Base-by-base conservation (phyloP, 2,797 vertebrate genomes). In the Erethizon dorsatum region DNA sequence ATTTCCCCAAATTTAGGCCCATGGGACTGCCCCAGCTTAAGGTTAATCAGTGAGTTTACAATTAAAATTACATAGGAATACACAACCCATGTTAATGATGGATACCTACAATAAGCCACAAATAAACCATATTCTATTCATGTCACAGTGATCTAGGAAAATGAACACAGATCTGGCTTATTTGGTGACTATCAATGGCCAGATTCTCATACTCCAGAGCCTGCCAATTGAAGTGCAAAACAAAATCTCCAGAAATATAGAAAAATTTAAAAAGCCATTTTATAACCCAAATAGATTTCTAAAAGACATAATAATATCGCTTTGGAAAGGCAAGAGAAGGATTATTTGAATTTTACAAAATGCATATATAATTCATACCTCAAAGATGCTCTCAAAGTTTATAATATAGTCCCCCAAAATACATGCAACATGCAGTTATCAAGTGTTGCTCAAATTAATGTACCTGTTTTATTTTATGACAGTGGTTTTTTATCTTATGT, bases 381-480 rank as follows among this genome's bases (percentile, higher is more conserved):
- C 92, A 95, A 97, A 94, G 94, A 91, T 94, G 88, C 95, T 98
- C 97, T 97, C 91, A 83, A 95, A 79, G 93, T 96, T 83, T 98
- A 94, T 97, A 97, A 96, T 97, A 89, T 79, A 50, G 50, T 97
- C 80, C 95, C 93, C 93, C 86, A 95, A 98, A 98, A 97, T 87
- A 91, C 54, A 75, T 90, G 26, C 56, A 94, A 79, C 75, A 96
- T 90, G 84, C 0, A 0, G 57, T 90, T 95, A 85, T 31, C 93
- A 87, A 87, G 96, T 94, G 83, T 82, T 94, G 83, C 88, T 97
- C 95, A 97, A 98, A 98, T 98, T 97, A 98, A 97, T 97, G 97
- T 91, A 86, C 75, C 79, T 91, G 83, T 92, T 97, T 84, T 96
- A 95, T 57, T 31, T 92, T 95, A 97, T 94, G 93, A 98, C 97